Evolutionary conservation across 2,113 vertebrate species (phyloP).

Genomic region (Trematocara unimaculatum): DNA sequence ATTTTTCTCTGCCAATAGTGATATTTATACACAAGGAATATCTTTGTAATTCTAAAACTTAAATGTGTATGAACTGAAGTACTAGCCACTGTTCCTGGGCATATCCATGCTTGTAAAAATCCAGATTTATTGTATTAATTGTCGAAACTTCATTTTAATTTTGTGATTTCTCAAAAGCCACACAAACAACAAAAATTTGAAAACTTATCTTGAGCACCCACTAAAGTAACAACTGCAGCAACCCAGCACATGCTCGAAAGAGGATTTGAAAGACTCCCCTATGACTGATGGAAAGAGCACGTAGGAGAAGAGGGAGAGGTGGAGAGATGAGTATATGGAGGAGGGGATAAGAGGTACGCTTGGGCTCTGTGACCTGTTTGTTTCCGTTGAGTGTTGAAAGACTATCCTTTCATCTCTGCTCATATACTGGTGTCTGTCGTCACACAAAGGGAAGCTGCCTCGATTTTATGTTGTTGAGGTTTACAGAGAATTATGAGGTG

Average conservation of each 20-base stretch:
- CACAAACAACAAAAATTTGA: not conserved
- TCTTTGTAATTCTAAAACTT: not conserved
- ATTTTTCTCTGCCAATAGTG: not conserved
- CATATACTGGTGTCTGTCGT: constrained; percentile 49
- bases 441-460: constrained; percentile 29
- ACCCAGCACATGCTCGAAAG: constrained; percentile 33
- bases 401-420: constrained; percentile 56
- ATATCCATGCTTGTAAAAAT: not conserved
- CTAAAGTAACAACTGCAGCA: not conserved
- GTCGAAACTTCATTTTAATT: not conserved
- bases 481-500: constrained; percentile 41
- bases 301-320: not conserved
- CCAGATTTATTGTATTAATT: not conserved
- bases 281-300: constrained; percentile 43
- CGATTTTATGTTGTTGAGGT: constrained; percentile 47
- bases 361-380: constrained; percentile 45
- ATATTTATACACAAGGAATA: not conserved
- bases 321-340: not conserved
- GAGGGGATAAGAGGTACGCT: constrained; percentile 5
- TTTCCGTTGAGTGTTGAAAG: constrained; percentile 57
- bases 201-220: not conserved
- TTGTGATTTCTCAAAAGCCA: not conserved
- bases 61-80: not conserved
- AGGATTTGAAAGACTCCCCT: constrained; percentile 43
- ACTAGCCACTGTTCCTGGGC: not conserved